Percentiles rank a stretch among this genome's conserved stretches.
phyloP scores from a whole-genome alignment of 2,113 vertebrate genomes.

The Odontophorus gujanensis region DNA sequence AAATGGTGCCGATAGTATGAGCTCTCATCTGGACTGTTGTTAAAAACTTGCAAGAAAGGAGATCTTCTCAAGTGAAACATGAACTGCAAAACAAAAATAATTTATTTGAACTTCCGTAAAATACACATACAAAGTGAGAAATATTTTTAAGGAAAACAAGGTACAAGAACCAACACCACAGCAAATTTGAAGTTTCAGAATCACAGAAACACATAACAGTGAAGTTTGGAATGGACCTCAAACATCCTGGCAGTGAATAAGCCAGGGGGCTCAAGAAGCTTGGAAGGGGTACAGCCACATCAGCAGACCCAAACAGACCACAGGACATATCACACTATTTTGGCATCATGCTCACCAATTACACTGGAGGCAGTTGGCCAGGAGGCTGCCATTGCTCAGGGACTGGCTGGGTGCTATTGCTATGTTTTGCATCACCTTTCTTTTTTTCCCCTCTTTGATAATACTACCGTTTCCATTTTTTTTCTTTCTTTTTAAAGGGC shows the following conservation, averaged over 20 bases:
- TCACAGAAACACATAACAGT: not conserved
- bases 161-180: not conserved
- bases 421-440: not conserved
- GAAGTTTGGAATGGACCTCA: not conserved
- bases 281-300: not conserved
- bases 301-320: not conserved
- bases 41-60: constrained; percentile 98
- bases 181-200: not conserved
- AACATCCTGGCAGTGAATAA: not conserved
- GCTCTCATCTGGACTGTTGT: constrained; percentile 98
- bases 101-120: not conserved
- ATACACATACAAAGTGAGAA: not conserved
- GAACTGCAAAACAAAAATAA: constrained; percentile 83
- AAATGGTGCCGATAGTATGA: constrained; percentile 97
- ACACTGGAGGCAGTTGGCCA: not conserved
- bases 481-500: not conserved
- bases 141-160: not conserved
- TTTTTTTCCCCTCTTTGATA: not conserved
- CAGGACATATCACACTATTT: not conserved
- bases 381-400: not conserved
- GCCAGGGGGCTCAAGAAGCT: not conserved
- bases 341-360: not conserved
- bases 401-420: not conserved
- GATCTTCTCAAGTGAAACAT: constrained; percentile 99
- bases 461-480: not conserved